Percentiles rank a stretch among this genome's conserved stretches.
These are phyloP conservation scores for Sitta europaea DNA, from an alignment of 2,113 vertebrate genomes.

Conservation along the genomic window DNA sequence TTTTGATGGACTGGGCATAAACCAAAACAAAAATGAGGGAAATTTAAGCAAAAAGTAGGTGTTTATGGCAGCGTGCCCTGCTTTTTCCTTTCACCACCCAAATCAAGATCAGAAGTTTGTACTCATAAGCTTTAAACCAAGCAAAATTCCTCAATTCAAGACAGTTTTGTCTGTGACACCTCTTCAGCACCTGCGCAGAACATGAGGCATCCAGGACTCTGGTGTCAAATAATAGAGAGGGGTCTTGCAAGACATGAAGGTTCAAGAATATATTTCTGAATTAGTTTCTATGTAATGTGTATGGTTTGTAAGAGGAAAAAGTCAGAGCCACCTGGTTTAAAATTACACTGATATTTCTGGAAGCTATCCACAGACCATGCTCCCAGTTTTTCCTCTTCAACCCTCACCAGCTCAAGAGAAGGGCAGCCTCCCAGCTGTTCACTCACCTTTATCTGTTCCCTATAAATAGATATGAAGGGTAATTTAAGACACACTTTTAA, in stretches of 20 bases:
- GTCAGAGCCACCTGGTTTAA: background rate
- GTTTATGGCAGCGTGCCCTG: background rate
- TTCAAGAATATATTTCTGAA: background rate
- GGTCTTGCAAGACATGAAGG: background rate
- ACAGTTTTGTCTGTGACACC: background rate
- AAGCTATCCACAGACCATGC: background rate
- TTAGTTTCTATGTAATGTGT: background rate
- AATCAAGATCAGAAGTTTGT: background rate
- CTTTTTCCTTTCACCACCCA: background rate
- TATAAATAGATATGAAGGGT: background rate
- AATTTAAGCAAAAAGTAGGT: background rate
- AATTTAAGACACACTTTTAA: background rate
- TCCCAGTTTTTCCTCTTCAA: background rate
- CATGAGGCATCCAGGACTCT: background rate
- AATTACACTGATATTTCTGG: background rate
- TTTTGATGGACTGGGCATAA: background rate
- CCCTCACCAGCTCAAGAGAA: background rate
- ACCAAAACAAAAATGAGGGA: background rate
- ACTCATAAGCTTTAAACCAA: background rate
- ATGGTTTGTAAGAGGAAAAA: background rate
- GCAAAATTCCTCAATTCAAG: background rate
- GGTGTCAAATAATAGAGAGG: background rate
- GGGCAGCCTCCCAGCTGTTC: background rate
- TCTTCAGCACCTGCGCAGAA: background rate
- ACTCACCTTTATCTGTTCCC: background rate